Evolutionary conservation across 2,888 invertebrate genomes (phyloP).

Genomic region (Coleophora flavipennella): DNA sequence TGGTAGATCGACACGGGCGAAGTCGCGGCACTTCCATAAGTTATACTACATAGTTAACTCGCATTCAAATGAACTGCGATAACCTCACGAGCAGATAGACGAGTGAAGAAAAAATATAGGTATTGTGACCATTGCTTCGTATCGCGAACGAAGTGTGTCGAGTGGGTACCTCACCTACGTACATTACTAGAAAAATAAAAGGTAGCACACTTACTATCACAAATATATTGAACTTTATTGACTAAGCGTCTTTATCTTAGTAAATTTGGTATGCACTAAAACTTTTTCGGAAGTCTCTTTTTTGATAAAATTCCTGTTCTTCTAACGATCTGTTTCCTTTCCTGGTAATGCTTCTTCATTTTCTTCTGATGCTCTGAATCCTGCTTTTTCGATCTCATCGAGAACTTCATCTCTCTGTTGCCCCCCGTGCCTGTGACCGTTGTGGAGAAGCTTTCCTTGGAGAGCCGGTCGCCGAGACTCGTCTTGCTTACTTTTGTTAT

Average conservation of each 20-base stretch:
- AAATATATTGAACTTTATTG: too few relatives aligned
- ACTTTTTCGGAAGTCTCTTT: slow-evolving; percentile 39
- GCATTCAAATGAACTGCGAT: slow-evolving; percentile 24
- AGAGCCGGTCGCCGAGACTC: slow-evolving; percentile 81
- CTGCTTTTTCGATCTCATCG: slow-evolving; percentile 70
- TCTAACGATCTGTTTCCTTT: slow-evolving; percentile 76
- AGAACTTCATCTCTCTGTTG: slow-evolving; percentile 86
- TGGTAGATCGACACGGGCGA: too few relatives aligned
- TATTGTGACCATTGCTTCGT: too few relatives aligned
- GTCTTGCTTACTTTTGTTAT: slow-evolving; percentile 71
- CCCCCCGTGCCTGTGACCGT: slow-evolving; percentile 74
- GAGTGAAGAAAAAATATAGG: too few relatives aligned
- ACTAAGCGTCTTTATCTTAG: too few relatives aligned
- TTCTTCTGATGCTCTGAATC: slow-evolving; percentile 71
- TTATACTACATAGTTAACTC: too few relatives aligned
- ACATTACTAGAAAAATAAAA: too few relatives aligned
- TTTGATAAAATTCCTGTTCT: slow-evolving; percentile 53
- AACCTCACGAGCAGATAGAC: slow-evolving; percentile 19
- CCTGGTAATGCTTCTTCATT: slow-evolving; percentile 78
- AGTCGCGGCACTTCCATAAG: too few relatives aligned
- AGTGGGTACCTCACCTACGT: too few relatives aligned
- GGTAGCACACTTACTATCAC: too few relatives aligned
- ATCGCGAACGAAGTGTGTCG: too few relatives aligned
- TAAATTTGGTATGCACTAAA: slow-evolving; percentile 13
- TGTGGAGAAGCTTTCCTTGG: slow-evolving; percentile 67